Conservation (phyloP, 2,113 vertebrate species). For the Ammodytes dubius region DNA sequence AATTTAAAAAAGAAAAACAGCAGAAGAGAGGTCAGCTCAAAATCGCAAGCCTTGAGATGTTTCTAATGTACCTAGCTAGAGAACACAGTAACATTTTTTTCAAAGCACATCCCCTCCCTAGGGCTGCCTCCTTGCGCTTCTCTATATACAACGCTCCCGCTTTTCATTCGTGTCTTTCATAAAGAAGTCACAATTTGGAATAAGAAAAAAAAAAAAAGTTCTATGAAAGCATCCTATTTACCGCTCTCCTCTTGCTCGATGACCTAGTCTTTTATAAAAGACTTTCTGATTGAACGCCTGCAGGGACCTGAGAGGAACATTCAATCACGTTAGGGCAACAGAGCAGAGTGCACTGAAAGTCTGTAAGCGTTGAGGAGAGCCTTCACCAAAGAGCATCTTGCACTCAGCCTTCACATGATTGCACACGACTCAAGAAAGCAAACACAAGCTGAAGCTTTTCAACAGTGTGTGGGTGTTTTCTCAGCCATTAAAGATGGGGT, state of each 20-base stretch:
- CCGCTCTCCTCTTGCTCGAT: constrained; percentile 55
- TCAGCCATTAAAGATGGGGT: constrained; percentile 6
- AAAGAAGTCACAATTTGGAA: constrained; percentile 58
- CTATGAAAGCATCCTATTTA: constrained; percentile 79
- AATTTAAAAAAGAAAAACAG: constrained; percentile 16
- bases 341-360: constrained; percentile 77
- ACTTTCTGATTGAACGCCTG: constrained; percentile 76
- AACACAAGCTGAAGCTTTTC: constrained; percentile 54
- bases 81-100: constrained; percentile 55
- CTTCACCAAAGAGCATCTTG: constrained; percentile 73
- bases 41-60: constrained; percentile 64
- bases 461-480: constrained; percentile 53
- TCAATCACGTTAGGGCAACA: constrained; percentile 73
- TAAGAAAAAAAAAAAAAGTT: constrained; percentile 57
- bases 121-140: constrained; percentile 59
- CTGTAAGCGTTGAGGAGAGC: constrained; percentile 52
- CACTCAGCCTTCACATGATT: constrained; percentile 73
- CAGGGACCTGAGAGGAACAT: constrained; percentile 75
- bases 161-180: constrained; percentile 72
- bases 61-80: constrained; percentile 70
- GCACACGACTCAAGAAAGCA: constrained; percentile 63
- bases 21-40: constrained; percentile 51
- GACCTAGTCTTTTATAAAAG: constrained; percentile 70
- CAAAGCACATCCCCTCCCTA: constrained; percentile 62
- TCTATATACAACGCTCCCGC: constrained; percentile 51